Evolutionary conservation across 1,140 invertebrate genomes (phyloP).

Genomic region (Dolichoris vasculosae): DNA sequence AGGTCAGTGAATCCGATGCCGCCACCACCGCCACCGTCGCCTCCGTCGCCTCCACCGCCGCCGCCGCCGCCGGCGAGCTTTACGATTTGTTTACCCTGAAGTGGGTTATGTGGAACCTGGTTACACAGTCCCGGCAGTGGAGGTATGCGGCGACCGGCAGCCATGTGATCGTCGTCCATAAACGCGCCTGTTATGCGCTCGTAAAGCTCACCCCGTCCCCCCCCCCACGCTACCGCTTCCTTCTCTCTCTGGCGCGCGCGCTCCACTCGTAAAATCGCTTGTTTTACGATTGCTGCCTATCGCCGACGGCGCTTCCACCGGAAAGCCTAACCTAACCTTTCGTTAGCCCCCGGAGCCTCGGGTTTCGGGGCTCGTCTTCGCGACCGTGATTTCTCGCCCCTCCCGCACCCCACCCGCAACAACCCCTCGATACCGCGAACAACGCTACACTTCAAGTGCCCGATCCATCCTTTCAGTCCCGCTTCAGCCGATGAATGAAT

Average conservation of each 20-base stretch:
- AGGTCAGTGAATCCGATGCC: slow-evolving; percentile 71
- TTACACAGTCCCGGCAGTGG: slow-evolving; percentile 66
- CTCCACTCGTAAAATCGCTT: slow-evolving; percentile 69
- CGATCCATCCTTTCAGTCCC: slow-evolving; percentile 31
- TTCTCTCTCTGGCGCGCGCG: slow-evolving; percentile 43
- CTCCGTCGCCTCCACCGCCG: slow-evolving; percentile 53
- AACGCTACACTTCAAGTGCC: slow-evolving; percentile 40
- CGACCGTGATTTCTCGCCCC: neutral
- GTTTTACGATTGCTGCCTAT: slow-evolving; percentile 73
- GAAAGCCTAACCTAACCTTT: no score
- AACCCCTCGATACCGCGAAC: slow-evolving; percentile 28
- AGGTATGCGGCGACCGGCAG: slow-evolving; percentile 68
- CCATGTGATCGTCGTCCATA: slow-evolving; percentile 74
- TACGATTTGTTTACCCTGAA: slow-evolving; percentile 75
- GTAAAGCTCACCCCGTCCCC: slow-evolving; percentile 67
- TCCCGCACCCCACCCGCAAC: no score
- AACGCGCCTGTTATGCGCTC: slow-evolving; percentile 75
- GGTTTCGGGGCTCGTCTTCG: neutral
- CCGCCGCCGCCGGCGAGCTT: slow-evolving; percentile 63
- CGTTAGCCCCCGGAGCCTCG: neutral
- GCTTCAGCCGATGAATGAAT: slow-evolving; percentile 48
- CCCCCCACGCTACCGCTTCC: slow-evolving; percentile 34
- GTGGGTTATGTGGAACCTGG: slow-evolving; percentile 70
- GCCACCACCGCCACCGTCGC: slow-evolving; percentile 52
- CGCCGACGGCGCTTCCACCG: slow-evolving; percentile 66